These are phyloP conservation scores for Synchiropus splendidus DNA, from an alignment of 2,113 vertebrate genomes.

Conservation along the genomic window DNA sequence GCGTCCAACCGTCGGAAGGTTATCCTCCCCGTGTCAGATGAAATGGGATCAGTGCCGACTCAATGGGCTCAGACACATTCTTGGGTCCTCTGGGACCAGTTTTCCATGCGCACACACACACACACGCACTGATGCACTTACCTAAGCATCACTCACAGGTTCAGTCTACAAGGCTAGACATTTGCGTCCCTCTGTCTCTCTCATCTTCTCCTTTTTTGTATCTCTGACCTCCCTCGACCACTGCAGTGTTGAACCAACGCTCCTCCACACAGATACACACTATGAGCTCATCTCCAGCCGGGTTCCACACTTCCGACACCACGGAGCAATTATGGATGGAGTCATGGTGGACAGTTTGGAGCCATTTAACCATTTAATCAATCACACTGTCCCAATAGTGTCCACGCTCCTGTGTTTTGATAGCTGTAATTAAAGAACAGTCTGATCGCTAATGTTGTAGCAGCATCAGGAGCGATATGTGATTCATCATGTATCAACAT, in stretches of 20 bases:
- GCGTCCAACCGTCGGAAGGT: conserved; percentile 32
- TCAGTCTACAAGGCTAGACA: conserved; percentile 28
- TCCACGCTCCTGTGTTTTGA: too few species aligned
- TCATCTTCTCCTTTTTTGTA: conserved; percentile 14
- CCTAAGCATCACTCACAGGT: conserved; percentile 27
- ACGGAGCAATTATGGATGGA: conserved; percentile 36
- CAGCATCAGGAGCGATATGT: too few species aligned
- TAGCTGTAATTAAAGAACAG: too few species aligned
- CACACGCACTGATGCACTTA: conserved; percentile 1
- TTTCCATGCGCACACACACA: conserved; percentile 2
- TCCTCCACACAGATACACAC: conserved; percentile 6
- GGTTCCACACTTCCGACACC: conserved; percentile 31
- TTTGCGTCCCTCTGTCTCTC: conserved; percentile 29
- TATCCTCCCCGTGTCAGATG: conserved; percentile 39
- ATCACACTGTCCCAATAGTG: conserved; percentile 21
- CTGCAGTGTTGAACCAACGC: conserved; percentile 3
- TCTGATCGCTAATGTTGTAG: too few species aligned
- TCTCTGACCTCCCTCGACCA: conserved; percentile 15
- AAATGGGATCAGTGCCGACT: conserved; percentile 42
- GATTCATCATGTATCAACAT: too few species aligned
- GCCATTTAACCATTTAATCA: conserved; percentile 40
- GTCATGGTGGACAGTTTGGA: conserved; percentile 29
- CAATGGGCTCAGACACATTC: conserved; percentile 33
- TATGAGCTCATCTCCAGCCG: conserved; percentile 40
- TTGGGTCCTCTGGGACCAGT: conserved; percentile 8